Evolutionary conservation across 2,888 invertebrate species (phyloP), one percentile per base, ranked within the genome.

Genomic region (Magallana nippona): DNA sequence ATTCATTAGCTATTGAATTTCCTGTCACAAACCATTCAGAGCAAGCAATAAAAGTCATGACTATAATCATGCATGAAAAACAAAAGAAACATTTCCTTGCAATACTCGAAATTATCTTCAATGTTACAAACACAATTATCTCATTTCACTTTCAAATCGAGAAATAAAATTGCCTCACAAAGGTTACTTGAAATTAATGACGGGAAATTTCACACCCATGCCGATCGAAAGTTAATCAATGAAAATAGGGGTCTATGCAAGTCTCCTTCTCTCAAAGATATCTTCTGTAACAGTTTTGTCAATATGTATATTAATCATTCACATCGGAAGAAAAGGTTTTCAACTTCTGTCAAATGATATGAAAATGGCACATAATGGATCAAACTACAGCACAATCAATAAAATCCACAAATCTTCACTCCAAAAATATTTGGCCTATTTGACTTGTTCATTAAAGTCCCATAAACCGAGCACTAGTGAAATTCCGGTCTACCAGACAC

Each of bases 71-170:
- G 71, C 71, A 71, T 15, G 2, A 2, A 71, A 71, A 71, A 71
- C 44, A 63, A 22, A 11, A 63, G 11, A 10, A 27, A 15, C 13
- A 32, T 27, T 71, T 71, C 27, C 71, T 71, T 71, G 71, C 13
- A 22, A 71, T 71, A 32, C 15, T 27, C 13, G 27, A 13, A 71
- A 22, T 71, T 71, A 15, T 71, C 22, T 13, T 15, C 15, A 27
- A 71, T 17, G 27, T 10, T 32, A 32, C 13, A 27, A 17, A 71
- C n/a, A 17, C 27, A 32, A 71, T 71, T 13, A 71, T 71, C 71
- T 71, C 71, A 71, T 71, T 71, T 71, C 27, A 71, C 71, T 71
- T 71, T 71, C 71, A 71, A 71, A 71, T 71, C 8, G 17, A 27
- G 71, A 71, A 71, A 27, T 2, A 71, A 71, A 32, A 71, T 27